Percentiles rank a stretch among this genome's conserved stretches.
phyloP scores from a whole-genome alignment of 2,797 vertebrate species.

The Adrianichthys oophorus region DNA sequence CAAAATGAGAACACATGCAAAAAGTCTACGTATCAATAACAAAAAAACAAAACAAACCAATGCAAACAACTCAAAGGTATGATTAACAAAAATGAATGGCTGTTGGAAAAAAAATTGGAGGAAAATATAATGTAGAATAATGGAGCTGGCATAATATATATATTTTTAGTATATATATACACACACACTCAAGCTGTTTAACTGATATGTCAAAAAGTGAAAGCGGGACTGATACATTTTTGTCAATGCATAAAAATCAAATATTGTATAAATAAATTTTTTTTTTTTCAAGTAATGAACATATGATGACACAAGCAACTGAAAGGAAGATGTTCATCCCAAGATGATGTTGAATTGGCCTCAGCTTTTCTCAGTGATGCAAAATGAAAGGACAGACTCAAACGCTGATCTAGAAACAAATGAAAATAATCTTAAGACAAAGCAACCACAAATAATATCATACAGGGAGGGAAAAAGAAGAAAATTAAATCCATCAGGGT shows the following conservation, averaged over 20 bases:
- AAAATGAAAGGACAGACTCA: conserved; percentile 70
- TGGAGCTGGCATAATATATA: conserved; percentile 13
- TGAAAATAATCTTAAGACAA: conserved; percentile 52
- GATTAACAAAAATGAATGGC: conserved; percentile 49
- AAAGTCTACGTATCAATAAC: conserved; percentile 56
- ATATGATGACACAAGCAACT: conserved; percentile 22
- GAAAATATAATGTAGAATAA: conserved; percentile 38
- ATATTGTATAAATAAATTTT: conserved; percentile 24
- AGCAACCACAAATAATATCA: conserved; percentile 44
- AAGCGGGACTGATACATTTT: too few relatives aligned
- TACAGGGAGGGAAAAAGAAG: conserved; percentile 25
- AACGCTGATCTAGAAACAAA: conserved; percentile 79
- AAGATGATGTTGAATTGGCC: conserved; percentile 70
- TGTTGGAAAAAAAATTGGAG: conserved; percentile 38
- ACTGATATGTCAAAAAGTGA: too few relatives aligned
- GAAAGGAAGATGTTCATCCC: conserved; percentile 67
- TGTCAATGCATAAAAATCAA: too few relatives aligned
- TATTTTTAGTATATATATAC: too few relatives aligned
- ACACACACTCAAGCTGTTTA: too few relatives aligned
- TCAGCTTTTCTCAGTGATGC: conserved; percentile 72
- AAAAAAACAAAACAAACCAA: conserved; percentile 58
- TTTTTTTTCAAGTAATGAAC: conserved; percentile 42
- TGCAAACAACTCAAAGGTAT: conserved; percentile 56
- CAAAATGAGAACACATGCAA: conserved; percentile 78
- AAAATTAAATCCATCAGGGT: conserved; percentile 3